Conservation (phyloP, 2,113 vertebrate genomes). For the Gallinago jamesoni region DNA sequence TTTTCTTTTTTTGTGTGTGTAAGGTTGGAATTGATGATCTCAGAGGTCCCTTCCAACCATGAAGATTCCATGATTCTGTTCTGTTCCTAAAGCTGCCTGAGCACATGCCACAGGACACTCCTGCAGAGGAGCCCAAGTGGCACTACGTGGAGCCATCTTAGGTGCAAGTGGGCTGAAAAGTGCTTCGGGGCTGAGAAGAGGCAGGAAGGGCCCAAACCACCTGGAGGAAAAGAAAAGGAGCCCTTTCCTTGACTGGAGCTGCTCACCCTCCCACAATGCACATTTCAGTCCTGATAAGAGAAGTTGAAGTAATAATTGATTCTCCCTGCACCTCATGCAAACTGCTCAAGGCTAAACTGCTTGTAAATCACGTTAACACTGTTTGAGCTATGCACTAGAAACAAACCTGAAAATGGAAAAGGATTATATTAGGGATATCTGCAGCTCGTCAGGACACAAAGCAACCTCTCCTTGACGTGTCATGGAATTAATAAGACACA, state of each 20-base stretch:
- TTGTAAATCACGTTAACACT: conserved; percentile 28
- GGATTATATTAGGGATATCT: background rate
- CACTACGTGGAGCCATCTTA: background rate
- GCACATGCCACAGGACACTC: accelerated
- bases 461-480: background rate
- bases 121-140: background rate
- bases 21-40: no score
- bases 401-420: conserved; percentile 45
- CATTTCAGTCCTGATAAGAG: conserved; percentile 25
- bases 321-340: conserved; percentile 24
- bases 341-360: conserved; percentile 36
- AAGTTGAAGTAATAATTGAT: conserved; percentile 44
- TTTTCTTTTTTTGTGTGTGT: no score
- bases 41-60: no score
- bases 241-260: background rate
- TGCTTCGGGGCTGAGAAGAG: background rate
- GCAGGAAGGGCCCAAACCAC: background rate
- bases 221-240: background rate
- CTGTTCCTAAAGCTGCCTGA: background rate
- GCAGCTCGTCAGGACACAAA: background rate
- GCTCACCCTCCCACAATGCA: background rate
- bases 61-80: no score
- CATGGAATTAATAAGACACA: background rate
- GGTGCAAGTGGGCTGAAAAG: background rate
- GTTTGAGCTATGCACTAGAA: conserved; percentile 7